Conservation (phyloP, 1,140 invertebrate genomes). For the Rhagoletis pomonella region DNA sequence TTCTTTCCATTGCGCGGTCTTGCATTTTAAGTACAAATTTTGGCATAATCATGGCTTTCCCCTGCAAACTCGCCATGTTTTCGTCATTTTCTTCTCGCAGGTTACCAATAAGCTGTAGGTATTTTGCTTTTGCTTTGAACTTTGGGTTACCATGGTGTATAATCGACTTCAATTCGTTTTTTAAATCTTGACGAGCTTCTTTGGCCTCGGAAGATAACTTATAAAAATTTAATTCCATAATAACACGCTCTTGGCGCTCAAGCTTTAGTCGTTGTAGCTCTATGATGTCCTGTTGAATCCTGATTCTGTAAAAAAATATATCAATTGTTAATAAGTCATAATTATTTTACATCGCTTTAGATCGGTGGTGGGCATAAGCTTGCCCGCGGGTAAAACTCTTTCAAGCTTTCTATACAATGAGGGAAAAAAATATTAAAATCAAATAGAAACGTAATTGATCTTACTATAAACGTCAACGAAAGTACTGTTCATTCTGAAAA, state of each 20-base stretch:
- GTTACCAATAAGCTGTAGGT: slow-evolving; percentile 76
- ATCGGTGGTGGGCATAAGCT: no score
- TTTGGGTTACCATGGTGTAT: slow-evolving; percentile 77
- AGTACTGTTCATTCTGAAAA: no score
- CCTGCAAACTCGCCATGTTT: slow-evolving; percentile 72
- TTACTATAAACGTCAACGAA: no score
- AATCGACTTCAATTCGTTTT: slow-evolving; percentile 77
- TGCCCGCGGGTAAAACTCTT: no score
- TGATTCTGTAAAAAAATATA: slow-evolving; percentile 74
- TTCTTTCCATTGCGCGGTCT: slow-evolving; percentile 78
- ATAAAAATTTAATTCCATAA: slow-evolving; percentile 79
- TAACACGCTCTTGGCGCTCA: slow-evolving; percentile 79
- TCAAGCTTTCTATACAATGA: no score
- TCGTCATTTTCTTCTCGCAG: slow-evolving; percentile 71
- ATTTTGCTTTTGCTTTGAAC: slow-evolving; percentile 77
- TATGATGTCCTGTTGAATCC: slow-evolving; percentile 80
- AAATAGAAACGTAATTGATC: no score
- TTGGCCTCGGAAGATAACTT: slow-evolving; percentile 78
- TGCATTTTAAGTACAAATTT: slow-evolving; percentile 81
- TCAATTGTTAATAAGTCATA: no score
- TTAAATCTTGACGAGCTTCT: slow-evolving; percentile 76
- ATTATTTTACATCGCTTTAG: no score
- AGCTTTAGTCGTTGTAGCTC: slow-evolving; percentile 79
- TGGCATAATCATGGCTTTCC: slow-evolving; percentile 77
- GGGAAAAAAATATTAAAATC: no score